Percentiles rank a stretch among this genome's conserved stretches.
These are phyloP conservation scores for Gambusia holbrooki DNA, from an alignment of 2,113 vertebrate species.

Conservation along the genomic window DNA sequence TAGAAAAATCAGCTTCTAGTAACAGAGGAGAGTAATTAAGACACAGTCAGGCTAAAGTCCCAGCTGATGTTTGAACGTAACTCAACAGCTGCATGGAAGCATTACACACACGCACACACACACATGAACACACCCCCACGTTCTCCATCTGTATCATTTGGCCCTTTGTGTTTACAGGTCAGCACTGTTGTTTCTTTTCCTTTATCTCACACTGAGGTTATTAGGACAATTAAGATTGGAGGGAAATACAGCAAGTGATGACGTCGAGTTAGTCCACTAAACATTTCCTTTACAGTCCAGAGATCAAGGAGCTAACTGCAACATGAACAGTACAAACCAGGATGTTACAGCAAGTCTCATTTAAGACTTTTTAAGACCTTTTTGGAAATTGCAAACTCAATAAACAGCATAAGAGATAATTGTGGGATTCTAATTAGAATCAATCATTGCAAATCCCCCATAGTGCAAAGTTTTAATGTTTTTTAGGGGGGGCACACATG, in stretches of 20 bases:
- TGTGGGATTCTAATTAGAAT: no score
- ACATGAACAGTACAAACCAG: conserved; percentile 5
- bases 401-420: no score
- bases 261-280: conserved; percentile 10
- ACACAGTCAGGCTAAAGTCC: conserved; percentile 34
- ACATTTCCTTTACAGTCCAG: conserved; percentile 28
- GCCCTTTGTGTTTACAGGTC: not conserved
- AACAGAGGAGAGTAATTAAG: conserved; percentile 58
- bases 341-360: no score
- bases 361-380: no score
- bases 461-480: no score
- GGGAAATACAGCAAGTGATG: conserved; percentile 27
- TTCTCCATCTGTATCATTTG: conserved; percentile 7
- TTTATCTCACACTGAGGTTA: conserved; percentile 6
- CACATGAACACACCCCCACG: not conserved
- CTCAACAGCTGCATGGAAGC: conserved; percentile 24
- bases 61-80: conserved; percentile 50
- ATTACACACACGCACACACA: not conserved
- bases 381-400: no score
- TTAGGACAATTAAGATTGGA: conserved; percentile 15
- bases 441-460: no score
- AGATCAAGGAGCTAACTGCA: conserved; percentile 33
- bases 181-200: not conserved
- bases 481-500: no score
- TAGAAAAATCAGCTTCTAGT: conserved; percentile 59